These are phyloP conservation scores for Aleiodes testaceus DNA, from an alignment of 2,888 invertebrate species.

Conservation along the genomic window DNA sequence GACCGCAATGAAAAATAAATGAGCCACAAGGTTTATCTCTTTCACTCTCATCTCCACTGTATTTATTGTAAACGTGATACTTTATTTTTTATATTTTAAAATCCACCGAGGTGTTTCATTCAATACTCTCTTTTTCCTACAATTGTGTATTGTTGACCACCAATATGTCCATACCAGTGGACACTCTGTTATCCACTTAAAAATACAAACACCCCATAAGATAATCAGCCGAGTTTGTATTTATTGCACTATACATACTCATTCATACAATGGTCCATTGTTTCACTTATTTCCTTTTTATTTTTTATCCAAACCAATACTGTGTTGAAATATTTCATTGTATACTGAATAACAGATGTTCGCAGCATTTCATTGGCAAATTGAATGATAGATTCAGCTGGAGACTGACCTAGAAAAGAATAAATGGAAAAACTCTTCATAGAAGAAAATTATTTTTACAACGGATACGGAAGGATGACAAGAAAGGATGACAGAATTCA, in stretches of 20 bases:
- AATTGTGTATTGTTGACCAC: conserved; percentile 52
- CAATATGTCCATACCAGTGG: conserved; percentile 57
- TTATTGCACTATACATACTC: conserved; percentile 55
- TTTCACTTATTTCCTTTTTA: conserved; percentile 27
- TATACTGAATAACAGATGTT: too few species aligned
- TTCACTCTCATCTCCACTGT: conserved; percentile 21
- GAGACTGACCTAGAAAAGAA: not conserved
- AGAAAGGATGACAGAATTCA: not conserved
- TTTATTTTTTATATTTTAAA: conserved; percentile 33
- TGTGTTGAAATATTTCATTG: not conserved
- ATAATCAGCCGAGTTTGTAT: conserved; percentile 63
- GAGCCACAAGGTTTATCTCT: conserved; percentile 49
- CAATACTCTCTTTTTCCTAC: conserved; percentile 37
- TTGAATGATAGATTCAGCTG: not conserved
- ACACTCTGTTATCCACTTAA: conserved; percentile 31
- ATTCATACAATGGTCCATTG: conserved; percentile 62
- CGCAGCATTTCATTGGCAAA: too few species aligned
- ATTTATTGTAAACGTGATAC: not conserved
- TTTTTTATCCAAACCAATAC: not conserved
- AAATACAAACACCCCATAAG: conserved; percentile 58
- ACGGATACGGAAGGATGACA: not conserved
- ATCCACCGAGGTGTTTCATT: conserved; percentile 7
- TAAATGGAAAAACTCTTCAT: not conserved
- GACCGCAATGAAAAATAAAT: conserved; percentile 56
- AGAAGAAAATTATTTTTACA: not conserved